Evolutionary conservation across 1,140 invertebrate genomes (phyloP).

Genomic region (Heterodera schachtii): DNA sequence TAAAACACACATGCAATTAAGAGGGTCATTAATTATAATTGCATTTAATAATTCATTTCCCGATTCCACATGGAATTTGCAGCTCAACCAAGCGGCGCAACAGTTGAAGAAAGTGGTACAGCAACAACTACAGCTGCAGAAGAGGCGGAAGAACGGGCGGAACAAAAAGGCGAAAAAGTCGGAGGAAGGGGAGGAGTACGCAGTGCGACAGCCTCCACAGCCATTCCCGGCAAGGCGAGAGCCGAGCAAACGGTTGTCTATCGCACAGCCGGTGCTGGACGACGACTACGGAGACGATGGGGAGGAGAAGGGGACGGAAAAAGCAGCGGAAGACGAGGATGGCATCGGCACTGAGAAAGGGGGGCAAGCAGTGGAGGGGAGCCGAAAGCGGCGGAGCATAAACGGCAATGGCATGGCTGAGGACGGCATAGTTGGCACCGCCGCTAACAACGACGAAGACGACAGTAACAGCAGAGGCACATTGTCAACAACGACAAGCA

Average conservation of each 20-base stretch:
- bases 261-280: not conserved
- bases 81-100: not conserved
- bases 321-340: not conserved
- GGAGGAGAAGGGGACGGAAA: not conserved
- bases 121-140: not conserved
- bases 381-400: not conserved
- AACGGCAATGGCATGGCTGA: not conserved
- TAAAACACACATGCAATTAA: not conserved
- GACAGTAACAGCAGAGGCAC: not conserved
- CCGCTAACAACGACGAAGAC: not conserved
- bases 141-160: not conserved
- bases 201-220: not conserved
- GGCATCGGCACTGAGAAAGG: not conserved
- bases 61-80: not conserved
- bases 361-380: not conserved
- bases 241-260: not conserved
- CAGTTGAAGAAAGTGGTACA: conserved; percentile 7
- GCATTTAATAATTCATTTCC: too few relatives aligned
- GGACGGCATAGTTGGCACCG: not conserved
- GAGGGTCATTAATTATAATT: not conserved
- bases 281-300: not conserved
- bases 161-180: not conserved
- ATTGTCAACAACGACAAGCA: not conserved
- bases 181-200: not conserved
- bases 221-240: not conserved